Evolutionary conservation across 2,113 vertebrate species (phyloP), one percentile per base, ranked within the genome.

Genomic region (Cathartes aura): DNA sequence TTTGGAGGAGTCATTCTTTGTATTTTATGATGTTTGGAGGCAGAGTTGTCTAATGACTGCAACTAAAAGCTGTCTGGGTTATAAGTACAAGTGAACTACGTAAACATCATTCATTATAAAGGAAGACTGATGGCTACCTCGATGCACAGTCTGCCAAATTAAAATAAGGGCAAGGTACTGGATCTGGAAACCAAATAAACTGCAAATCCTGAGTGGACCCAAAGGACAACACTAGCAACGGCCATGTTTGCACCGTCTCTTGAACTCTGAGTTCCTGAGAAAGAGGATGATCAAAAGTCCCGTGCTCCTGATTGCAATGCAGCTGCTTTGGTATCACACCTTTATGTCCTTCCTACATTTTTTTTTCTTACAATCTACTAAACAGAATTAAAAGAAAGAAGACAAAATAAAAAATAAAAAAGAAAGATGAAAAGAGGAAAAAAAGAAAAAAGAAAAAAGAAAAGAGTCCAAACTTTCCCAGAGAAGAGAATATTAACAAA

Each of bases 21-120:
- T 86, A 80, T 90, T 96, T 95, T 83, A 83, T 76, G 62, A 38
- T 67, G 27, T 78, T 94, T 95, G 62, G 64, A 93, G 63, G 68
- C 68, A 66, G 68, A 50, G 30, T 42, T 90, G 34, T 48, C 66
- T 92, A 67, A 78, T 66, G 53, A 75, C 66, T 62, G 8, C 36
- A 93, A 58, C 43, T 84, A 66, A 93, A 87, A 92, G 9, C 34
- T 87, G 30, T 62, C 72, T 62, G 48, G 10, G 23, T 82, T 84
- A 40, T 55, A 67, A 89, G 14, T 82, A 50, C 5, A 3, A 73
- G 8, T 30, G 50, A 93, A 20, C 74, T 78, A 38, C 75, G 73
- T 45, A 89, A 83, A 91, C 18, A 50, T 12, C 47, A 16, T 59
- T 82, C 24, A 43, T 40, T 74, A 22, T 32, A 47, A 27, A 47